Evolutionary conservation across 2,797 vertebrate genomes (phyloP).

Genomic region (Adrianichthys oophorus): DNA sequence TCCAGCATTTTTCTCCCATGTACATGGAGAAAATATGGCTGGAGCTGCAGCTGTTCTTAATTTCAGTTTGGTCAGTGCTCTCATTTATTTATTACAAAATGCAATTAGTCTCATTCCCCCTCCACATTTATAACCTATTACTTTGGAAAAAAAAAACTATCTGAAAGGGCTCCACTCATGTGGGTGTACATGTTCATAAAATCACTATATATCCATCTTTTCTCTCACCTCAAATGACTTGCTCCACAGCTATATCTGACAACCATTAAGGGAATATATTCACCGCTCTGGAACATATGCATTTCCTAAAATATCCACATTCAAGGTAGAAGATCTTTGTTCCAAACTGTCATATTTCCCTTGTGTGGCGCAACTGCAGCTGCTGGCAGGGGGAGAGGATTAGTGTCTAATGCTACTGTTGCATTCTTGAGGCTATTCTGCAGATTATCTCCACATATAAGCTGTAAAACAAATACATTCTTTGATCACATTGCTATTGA

Average conservation of each 20-base stretch:
- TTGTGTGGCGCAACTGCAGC: conserved; percentile 34
- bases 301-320: conserved; percentile 50
- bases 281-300: conserved; percentile 32
- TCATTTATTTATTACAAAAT: too few relatives aligned
- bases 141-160: too few relatives aligned
- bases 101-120: too few relatives aligned
- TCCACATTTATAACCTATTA: too few relatives aligned
- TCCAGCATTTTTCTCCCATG: too few relatives aligned
- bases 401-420: conserved; percentile 41
- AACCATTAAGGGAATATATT: conserved; percentile 34
- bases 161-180: too few relatives aligned
- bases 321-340: conserved; percentile 31
- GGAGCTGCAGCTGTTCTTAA: too few relatives aligned
- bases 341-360: conserved; percentile 40
- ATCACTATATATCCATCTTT: conserved; percentile 4
- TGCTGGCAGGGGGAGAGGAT: conserved; percentile 43
- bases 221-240: conserved; percentile 20
- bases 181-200: neutral
- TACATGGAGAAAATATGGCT: too few relatives aligned
- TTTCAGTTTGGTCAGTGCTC: neutral
- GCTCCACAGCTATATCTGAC: conserved; percentile 21
- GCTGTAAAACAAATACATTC: conserved; percentile 44
- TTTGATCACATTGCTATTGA: conserved; percentile 28
- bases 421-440: conserved; percentile 37
- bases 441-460: conserved; percentile 49